Evolutionary conservation across 2,113 vertebrate species (phyloP), one percentile per base, ranked within the genome.

Genomic region (Chaetops frenatus): DNA sequence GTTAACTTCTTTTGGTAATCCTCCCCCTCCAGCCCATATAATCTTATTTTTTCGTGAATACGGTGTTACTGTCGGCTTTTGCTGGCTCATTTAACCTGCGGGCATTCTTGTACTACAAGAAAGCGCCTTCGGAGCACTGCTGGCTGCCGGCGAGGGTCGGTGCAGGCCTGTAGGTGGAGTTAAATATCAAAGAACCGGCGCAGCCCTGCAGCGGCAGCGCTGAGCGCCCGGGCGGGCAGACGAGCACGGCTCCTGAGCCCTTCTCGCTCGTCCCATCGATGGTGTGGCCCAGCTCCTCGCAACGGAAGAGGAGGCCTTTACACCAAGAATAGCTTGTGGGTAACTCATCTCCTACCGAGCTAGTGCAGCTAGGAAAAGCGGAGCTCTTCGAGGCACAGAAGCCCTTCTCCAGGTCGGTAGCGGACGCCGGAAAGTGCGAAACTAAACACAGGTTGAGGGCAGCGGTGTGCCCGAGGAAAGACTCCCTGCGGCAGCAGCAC

Each of bases 121-220:
- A 40, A 31, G 16, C 44, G 2, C 35, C 19, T 78, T 38, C 27
- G 0, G 1, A n/a, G 47, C 58, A 10, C 0, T 17, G 24, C 83
- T 36, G 28, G 2, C 61, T 62, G 90, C 77, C 70, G 60, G 81
- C 87, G 28, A 45, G 19, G 45, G 7, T 25, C 33, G 57, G 6
- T 18, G 56, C 38, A 14, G 10, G 93, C 94, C 95, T 90, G 77
- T 96, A 96, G 95, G 51, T 87, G 95, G 96, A 95, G 94, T 65
- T n/a, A 76, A 82, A 94, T 67, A 67, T 67, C 95, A 93, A 90
- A 92, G 93, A 95, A 96, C 66, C 1, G 64, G 7, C 4, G 51
- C 65, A 24, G 84, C 35, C 50, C 20, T 38, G 38, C 38, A 38
- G 25, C 3, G 19, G 7, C 33, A 58, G 72, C 5, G 2, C 25